phyloP scores from a whole-genome alignment of 1,140 invertebrate genomes.

The Caerostris extrusa region DNA sequence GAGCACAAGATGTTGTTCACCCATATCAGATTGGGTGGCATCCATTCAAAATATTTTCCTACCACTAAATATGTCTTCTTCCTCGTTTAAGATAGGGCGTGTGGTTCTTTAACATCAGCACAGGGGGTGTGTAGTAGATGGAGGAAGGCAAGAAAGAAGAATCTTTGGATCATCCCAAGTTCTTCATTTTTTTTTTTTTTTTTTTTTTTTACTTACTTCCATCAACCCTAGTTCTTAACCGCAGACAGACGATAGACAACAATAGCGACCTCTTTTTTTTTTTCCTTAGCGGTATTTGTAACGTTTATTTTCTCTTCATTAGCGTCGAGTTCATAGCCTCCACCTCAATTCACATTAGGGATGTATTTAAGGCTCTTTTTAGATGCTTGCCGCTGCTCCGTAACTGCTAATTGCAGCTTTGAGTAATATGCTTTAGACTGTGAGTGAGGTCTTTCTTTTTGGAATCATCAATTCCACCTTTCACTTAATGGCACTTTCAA shows the following conservation, averaged over 20 bases:
- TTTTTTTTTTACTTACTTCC: not conserved
- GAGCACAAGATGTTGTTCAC: not conserved
- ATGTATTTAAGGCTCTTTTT: constrained; percentile 34
- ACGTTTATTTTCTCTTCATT: constrained; percentile 39
- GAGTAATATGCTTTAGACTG: not conserved
- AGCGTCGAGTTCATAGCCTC: not conserved
- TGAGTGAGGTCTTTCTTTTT: constrained; percentile 6
- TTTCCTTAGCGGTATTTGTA: not conserved
- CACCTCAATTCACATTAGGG: constrained; percentile 35
- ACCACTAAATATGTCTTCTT: not conserved
- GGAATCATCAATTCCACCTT: not conserved
- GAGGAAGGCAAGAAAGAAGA: not conserved
- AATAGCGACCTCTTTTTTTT: constrained; percentile 9
- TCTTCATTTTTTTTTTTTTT: not conserved
- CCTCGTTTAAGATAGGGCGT: not conserved
- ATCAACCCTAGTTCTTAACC: not conserved
- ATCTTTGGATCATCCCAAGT: constrained; percentile 10
- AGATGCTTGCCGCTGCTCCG: not conserved
- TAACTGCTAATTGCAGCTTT: constrained; percentile 27
- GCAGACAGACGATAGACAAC: constrained; percentile 62
- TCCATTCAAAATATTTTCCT: not conserved
- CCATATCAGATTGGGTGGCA: not conserved
- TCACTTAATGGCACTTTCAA: constrained; percentile 22
- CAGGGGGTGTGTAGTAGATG: not conserved
- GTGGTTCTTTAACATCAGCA: not conserved